A percentile compares a stretch with the other conserved stretches of the same genome.
Conservation (phyloP, 2,113 vertebrate species). For the Aldabrachelys gigantea region DNA sequence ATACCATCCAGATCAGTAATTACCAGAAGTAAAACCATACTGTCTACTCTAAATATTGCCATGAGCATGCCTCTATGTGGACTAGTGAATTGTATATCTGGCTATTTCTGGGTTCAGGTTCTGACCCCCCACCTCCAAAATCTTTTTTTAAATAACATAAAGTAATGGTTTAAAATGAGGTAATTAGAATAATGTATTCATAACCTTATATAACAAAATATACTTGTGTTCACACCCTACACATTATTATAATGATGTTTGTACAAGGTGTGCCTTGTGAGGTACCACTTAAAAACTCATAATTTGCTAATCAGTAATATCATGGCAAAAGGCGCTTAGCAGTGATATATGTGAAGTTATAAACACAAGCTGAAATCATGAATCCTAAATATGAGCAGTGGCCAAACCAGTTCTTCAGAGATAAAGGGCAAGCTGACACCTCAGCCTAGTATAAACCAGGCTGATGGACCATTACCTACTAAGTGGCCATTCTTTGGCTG, state of each 20-base stretch:
- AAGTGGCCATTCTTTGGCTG: not conserved
- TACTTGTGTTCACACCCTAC: not conserved
- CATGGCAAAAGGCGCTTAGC: not conserved
- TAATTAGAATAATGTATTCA: not conserved
- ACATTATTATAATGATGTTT: not conserved
- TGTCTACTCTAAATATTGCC: not conserved
- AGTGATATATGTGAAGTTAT: not conserved
- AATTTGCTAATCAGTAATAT: not conserved
- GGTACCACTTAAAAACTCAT: not conserved
- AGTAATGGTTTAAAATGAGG: not conserved
- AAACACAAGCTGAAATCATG: not conserved
- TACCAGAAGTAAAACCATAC: not conserved
- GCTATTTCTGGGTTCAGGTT: not conserved
- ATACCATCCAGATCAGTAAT: not conserved
- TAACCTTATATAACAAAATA: not conserved
- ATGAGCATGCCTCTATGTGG: not conserved
- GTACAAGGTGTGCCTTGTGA: not conserved
- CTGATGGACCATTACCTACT: not conserved
- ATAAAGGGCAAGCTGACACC: not conserved
- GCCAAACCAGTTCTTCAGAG: too few relatives aligned
- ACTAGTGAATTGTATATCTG: not conserved
- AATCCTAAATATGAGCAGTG: not conserved
- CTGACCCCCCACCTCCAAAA: not conserved
- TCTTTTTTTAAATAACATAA: not conserved
- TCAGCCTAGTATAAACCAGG: not conserved